These are phyloP conservation scores for Apis dorsata DNA, from an alignment of 1,140 invertebrate genomes.

Conservation along the genomic window DNA sequence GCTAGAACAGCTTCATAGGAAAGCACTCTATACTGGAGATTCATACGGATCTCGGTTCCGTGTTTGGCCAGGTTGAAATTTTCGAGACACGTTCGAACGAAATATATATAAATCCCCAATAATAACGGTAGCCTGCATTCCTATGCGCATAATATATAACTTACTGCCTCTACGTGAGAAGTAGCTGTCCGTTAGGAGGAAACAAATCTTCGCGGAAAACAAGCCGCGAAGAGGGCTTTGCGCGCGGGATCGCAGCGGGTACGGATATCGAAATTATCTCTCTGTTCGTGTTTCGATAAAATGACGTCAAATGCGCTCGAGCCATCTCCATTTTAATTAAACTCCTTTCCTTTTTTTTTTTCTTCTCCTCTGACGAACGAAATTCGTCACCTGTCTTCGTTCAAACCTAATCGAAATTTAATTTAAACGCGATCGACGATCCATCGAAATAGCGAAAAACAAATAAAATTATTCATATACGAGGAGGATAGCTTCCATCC, in stretches of 20 bases:
- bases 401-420: too few relatives aligned
- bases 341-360: too few relatives aligned
- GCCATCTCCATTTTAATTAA: too few relatives aligned
- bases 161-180: constrained; percentile 37
- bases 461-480: too few relatives aligned
- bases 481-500: too few relatives aligned
- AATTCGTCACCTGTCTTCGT: too few relatives aligned
- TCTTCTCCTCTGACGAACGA: too few relatives aligned
- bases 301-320: not conserved
- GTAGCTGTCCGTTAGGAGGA: constrained; percentile 22
- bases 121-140: constrained; percentile 7
- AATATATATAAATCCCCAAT: constrained; percentile 30
- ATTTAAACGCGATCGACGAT: too few relatives aligned
- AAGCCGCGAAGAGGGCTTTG: not conserved
- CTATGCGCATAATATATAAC: constrained; percentile 33
- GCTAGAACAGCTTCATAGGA: too few relatives aligned
- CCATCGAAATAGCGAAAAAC: too few relatives aligned
- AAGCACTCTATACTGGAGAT: not conserved
- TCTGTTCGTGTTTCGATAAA: not conserved
- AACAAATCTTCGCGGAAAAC: constrained; percentile 11
- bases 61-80: constrained; percentile 7
- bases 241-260: too few relatives aligned
- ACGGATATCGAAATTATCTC: not conserved
- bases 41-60: not conserved
- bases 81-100: constrained; percentile 29